Evolutionary conservation across 2,797 vertebrate genomes (phyloP).

Genomic region (Xenopus petersii): DNA sequence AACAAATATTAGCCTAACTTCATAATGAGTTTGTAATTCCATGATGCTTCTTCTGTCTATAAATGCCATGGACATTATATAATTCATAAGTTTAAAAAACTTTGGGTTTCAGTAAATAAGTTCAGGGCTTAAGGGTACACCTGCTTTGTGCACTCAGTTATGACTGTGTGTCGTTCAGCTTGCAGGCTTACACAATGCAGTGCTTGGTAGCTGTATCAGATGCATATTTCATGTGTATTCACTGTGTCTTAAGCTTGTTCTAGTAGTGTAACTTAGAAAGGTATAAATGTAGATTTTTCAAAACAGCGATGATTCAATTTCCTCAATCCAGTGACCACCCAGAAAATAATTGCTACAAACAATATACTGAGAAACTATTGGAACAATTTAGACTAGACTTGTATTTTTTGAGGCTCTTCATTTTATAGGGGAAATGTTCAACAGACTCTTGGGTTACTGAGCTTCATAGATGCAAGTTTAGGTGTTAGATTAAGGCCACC

Average conservation of each 20-base stretch:
- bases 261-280: slow-evolving; percentile 64
- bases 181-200: slow-evolving; percentile 75
- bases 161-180: slow-evolving; percentile 73
- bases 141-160: slow-evolving; percentile 76
- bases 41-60: slow-evolving; percentile 24
- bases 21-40: slow-evolving; percentile 38
- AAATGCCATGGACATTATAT: slow-evolving; percentile 75
- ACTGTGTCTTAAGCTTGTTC: slow-evolving; percentile 64
- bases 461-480: too few relatives aligned
- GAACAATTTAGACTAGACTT: too few relatives aligned
- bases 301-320: slow-evolving; percentile 27
- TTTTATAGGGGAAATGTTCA: too few relatives aligned
- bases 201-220: slow-evolving; percentile 68
- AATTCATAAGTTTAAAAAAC: slow-evolving; percentile 72
- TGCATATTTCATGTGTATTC: slow-evolving; percentile 77
- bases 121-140: slow-evolving; percentile 75
- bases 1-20: slow-evolving; percentile 62
- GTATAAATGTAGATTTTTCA: slow-evolving; percentile 60
- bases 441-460: too few relatives aligned
- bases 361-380: too few relatives aligned
- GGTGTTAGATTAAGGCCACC: too few relatives aligned
- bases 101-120: slow-evolving; percentile 73
- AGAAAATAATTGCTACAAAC: too few relatives aligned
- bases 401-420: too few relatives aligned
- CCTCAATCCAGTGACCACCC: too few relatives aligned